Conservation (phyloP, 2,113 vertebrate genomes). For the Alethe diademata region DNA sequence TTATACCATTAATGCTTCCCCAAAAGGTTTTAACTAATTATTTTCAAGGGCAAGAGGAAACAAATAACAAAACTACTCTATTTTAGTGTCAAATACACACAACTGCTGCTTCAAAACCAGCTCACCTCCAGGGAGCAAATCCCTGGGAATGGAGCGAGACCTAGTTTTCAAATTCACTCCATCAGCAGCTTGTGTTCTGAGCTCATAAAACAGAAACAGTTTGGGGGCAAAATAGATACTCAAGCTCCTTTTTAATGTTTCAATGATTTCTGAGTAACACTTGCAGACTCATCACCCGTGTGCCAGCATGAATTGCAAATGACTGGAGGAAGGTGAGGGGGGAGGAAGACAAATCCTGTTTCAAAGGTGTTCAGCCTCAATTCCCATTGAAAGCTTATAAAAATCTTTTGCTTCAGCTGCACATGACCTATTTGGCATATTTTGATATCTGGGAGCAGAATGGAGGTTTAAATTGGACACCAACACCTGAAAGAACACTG, state of each 20-base stretch:
- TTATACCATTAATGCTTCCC: neutral
- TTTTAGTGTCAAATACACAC: neutral
- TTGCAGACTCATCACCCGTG: neutral
- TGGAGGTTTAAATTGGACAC: neutral
- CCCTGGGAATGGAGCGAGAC: neutral
- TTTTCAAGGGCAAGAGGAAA: neutral
- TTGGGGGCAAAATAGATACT: neutral
- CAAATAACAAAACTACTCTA: neutral
- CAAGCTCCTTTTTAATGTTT: neutral
- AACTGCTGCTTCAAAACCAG: neutral
- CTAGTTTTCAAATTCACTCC: neutral
- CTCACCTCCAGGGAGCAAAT: neutral
- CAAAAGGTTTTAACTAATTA: neutral
- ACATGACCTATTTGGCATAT: neutral
- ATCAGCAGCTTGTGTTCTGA: conserved; percentile 3
- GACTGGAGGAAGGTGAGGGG: neutral
- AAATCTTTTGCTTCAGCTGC: neutral
- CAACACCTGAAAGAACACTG: neutral
- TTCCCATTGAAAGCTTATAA: neutral
- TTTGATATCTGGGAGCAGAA: neutral
- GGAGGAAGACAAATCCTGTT: neutral
- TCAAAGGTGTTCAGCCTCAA: neutral
- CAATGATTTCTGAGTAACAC: neutral
- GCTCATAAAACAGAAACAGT: neutral
- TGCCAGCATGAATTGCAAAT: neutral